A percentile compares a stretch with the other conserved stretches of the same genome.
Conservation (phyloP, 2,797 vertebrate species). For the Lerista edwardsae region DNA sequence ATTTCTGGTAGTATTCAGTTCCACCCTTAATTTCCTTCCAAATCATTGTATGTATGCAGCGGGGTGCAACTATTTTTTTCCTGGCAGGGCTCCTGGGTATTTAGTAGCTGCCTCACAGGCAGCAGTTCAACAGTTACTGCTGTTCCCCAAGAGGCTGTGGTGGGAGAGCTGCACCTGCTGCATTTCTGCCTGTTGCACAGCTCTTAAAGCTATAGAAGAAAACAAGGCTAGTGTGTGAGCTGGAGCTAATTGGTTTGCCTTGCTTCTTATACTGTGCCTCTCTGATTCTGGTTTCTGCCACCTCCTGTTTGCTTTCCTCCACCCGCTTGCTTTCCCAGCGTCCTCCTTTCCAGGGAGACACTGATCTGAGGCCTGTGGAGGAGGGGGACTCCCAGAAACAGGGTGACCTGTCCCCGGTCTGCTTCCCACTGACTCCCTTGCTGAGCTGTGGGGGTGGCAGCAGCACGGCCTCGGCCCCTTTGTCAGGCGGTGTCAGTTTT, state of each 20-base stretch:
- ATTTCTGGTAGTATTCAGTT: background rate
- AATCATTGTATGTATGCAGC: background rate
- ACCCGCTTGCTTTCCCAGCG: background rate
- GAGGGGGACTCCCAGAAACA: slow-evolving; percentile 3
- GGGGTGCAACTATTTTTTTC: too few species aligned
- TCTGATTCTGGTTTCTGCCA: too few species aligned
- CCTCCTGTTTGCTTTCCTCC: background rate
- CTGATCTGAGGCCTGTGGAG: background rate
- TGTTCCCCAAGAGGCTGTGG: background rate
- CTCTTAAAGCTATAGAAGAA: background rate
- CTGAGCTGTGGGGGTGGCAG: slow-evolving; percentile 15
- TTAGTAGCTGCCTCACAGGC: background rate
- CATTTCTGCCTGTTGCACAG: background rate
- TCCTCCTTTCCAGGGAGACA: background rate
- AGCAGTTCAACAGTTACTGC: background rate
- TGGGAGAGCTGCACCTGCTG: background rate
- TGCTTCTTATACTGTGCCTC: background rate
- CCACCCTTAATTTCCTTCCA: background rate
- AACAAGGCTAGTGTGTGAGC: too few species aligned
- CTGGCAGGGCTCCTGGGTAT: background rate
- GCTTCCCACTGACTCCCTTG: background rate
- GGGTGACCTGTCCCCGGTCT: background rate
- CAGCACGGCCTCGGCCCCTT: background rate
- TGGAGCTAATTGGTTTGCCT: background rate
- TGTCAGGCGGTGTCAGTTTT: slow-evolving; percentile 25